Evolutionary conservation across 2,888 invertebrate species (phyloP).

Genomic region (Epinotia bilunana): DNA sequence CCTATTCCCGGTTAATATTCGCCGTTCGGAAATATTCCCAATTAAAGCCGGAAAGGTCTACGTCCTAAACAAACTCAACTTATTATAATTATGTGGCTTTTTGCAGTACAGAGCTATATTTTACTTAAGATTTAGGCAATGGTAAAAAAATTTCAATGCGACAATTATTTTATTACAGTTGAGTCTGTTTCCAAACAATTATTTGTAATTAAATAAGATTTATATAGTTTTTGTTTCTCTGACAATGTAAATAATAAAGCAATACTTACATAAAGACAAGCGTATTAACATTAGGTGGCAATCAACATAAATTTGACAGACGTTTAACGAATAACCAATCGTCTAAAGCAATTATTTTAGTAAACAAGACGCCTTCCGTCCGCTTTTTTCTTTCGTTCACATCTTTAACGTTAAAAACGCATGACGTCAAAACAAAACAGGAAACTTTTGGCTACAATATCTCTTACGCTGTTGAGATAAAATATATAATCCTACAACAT

Average conservation of each 20-base stretch:
- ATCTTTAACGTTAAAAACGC: slow-evolving; percentile 7
- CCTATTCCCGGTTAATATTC: too few species aligned
- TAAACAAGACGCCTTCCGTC: neutral
- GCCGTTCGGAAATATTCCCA: too few species aligned
- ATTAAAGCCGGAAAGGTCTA: too few species aligned
- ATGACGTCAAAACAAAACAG: slow-evolving; percentile 25
- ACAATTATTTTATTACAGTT: too few species aligned
- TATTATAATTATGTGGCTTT: too few species aligned
- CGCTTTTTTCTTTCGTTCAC: slow-evolving; percentile 20
- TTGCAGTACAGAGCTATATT: too few species aligned
- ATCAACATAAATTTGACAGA: neutral
- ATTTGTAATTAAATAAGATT: too few species aligned
- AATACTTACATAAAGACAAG: neutral
- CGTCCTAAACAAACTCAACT: too few species aligned
- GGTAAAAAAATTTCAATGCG: too few species aligned
- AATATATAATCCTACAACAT: neutral
- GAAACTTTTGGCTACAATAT: neutral
- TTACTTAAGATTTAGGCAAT: too few species aligned
- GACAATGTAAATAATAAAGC: neutral
- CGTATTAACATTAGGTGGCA: too few species aligned
- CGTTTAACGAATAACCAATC: neutral
- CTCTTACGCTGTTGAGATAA: neutral
- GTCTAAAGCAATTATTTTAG: neutral
- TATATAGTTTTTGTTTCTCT: neutral
- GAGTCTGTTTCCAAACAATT: too few species aligned